Base-by-base conservation (phyloP, 2,888 invertebrate genomes). In the Aphodius sticticus region DNA sequence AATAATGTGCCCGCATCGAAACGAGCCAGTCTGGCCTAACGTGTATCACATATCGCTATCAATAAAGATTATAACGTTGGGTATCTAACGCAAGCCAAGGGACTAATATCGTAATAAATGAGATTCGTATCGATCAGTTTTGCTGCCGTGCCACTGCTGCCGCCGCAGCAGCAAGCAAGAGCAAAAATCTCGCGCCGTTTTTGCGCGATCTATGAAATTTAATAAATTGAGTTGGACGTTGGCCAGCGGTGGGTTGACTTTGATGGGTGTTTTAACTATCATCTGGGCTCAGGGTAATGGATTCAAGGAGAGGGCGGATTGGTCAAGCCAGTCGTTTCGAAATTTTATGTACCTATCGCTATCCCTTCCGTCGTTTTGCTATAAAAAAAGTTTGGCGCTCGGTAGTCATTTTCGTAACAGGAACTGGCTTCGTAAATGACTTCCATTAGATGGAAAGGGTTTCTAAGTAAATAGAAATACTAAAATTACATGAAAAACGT, bases 81-180 rank as follows among this genome's bases (percentile, higher is more conserved):
- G 26, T 26, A 26, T 26, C 26, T 26, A 26, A 26, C 53, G 53
- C 53, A 7, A 53, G 53, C 9, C 53, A 53, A 53, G 4, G 53
- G 53, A 53, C 53, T 53, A 53, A 53, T 53, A 53, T 53, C 53
- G 9, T 53, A 53, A 53, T 53, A 53, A 53, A 53, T 53, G 53
- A 53, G 53, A 53, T 53, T 12, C 12, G 53, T 26, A 53, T 53
- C 53, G 53, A 53, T 53, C 53, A 1, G 53, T 53, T 69, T 6
- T 12, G 16, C 70, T 53, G 16, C 15, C 36, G 53, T 38, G n/a
- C 26, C 38, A 16, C n/a, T 16, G 78, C 69, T 37, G n/a, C 26
- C 38, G 37, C 16, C n/a, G 78, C 69, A 53, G 53, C 53, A 53
- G 53, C 53, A 53, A 26, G 53, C 53, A 53, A 53, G 53, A 26